Base-by-base conservation (phyloP, 2,113 vertebrate species). In the Tupaia tana region DNA sequence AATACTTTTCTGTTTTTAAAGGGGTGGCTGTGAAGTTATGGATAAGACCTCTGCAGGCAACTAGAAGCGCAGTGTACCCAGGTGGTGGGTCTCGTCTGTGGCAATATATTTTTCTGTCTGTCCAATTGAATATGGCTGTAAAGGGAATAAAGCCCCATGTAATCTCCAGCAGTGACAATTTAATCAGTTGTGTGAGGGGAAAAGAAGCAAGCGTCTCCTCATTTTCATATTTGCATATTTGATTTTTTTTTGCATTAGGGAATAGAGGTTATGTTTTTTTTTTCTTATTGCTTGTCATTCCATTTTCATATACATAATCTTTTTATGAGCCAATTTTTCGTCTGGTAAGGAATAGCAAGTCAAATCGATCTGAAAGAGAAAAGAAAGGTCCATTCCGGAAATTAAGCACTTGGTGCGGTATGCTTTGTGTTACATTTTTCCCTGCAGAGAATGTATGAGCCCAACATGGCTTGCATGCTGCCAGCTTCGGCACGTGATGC, bases 211-310 rank as follows among this genome's bases (percentile, higher is more conserved):
- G 25, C 11, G 24, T 63, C 12, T 43, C 77, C 16, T 97, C 87
- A 98, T 98, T 98, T 98, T 98, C 94, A 96, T 98, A 98, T 98
- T 98, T 98, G 92, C 97, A 98, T 98, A 97, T 98, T 98, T 98
- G 97, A 98, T 98, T 97, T 98, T 97, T 98, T 97, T 98, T 97
- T 96, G 71, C 94, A 74, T 87, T 97, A 82, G 87, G 93, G 74
- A 96, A 94, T 96, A 79, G 27, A 95, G 88, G 93, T 96, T 87
- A 58, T 93, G 87, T 25, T 43, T 43, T 43, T 43, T 43, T 43
- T 0, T 96, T 97, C 95, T 96, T 97, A 94, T 96, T 97, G 96
- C 97, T 97, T 98, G 90, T 56, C 74, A 91, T 90, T 97, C 96
- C 92, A 87, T 98, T 97, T 97, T 97, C 97, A 96, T 97, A 96